Conservation (phyloP, 2,888 invertebrate species). For the Teleogryllus oceanicus region DNA sequence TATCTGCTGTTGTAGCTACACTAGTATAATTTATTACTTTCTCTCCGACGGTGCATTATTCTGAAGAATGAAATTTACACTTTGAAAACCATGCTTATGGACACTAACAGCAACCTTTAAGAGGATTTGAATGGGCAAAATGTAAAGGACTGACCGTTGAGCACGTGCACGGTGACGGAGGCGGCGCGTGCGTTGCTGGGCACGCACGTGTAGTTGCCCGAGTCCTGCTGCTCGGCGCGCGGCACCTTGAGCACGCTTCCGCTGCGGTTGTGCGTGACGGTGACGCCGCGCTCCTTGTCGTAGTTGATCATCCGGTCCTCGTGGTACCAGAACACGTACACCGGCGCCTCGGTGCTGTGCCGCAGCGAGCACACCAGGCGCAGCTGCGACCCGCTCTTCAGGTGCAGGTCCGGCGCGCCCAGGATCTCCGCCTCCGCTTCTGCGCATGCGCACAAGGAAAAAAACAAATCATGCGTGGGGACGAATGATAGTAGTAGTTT, state of each 20-base stretch:
- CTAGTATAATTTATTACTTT: too few relatives aligned
- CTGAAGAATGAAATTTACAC: too few relatives aligned
- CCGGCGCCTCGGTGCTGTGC: constrained; percentile 65
- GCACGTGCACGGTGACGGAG: constrained; percentile 83
- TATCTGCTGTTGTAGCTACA: too few relatives aligned
- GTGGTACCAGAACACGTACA: constrained; percentile 64
- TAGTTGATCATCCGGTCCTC: constrained; percentile 91
- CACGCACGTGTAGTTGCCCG: constrained; percentile 85
- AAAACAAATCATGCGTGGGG: too few relatives aligned
- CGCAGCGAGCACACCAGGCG: constrained; percentile 67
- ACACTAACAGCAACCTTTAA: too few relatives aligned
- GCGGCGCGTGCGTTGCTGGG: constrained; percentile 86
- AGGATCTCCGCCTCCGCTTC: constrained; percentile 69
- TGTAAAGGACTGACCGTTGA: constrained; percentile 65
- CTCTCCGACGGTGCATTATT: too few relatives aligned
- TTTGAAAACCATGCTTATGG: too few relatives aligned
- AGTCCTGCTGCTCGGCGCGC: constrained; percentile 65
- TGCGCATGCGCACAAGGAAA: constrained; percentile 41
- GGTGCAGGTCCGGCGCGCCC: constrained; percentile 67
- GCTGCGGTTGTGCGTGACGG: constrained; percentile 77
- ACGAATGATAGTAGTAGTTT: too few relatives aligned
- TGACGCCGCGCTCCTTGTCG: constrained; percentile 79
- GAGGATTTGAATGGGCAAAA: too few relatives aligned
- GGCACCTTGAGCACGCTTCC: constrained; percentile 66
- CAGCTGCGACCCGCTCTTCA: constrained; percentile 68